phyloP scores from a whole-genome alignment of 2,797 vertebrate species.

The Pangasius krempfi region DNA sequence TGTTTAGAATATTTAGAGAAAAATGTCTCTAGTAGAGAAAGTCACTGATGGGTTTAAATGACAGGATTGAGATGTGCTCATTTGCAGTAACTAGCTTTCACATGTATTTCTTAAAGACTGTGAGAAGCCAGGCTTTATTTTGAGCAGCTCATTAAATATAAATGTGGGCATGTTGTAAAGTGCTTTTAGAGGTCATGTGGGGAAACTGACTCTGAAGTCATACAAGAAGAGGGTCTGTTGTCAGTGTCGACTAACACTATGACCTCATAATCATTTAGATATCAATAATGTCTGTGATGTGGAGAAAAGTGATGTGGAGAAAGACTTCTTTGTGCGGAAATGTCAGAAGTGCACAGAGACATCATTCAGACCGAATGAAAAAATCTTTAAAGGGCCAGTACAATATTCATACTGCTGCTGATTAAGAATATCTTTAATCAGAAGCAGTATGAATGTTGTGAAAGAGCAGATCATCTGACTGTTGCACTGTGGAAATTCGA shows the following conservation, averaged over 20 bases:
- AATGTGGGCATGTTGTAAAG: constrained; percentile 27
- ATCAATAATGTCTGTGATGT: constrained; percentile 15
- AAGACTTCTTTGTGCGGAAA: constrained; percentile 35
- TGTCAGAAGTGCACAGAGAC: constrained; percentile 19
- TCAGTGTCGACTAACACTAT: constrained; percentile 2
- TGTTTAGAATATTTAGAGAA: neutral
- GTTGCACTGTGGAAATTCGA: neutral
- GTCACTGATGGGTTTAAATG: neutral
- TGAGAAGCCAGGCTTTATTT: constrained; percentile 16
- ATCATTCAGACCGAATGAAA: constrained; percentile 1
- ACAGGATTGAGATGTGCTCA: neutral
- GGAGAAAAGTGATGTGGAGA: constrained; percentile 18
- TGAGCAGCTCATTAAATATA: constrained; percentile 38
- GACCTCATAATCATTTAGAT: constrained; percentile 29
- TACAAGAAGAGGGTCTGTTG: constrained; percentile 20
- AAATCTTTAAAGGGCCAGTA: neutral
- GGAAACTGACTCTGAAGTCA: constrained; percentile 21
- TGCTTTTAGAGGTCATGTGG: constrained; percentile 32
- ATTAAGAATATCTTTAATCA: neutral
- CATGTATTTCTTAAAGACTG: neutral
- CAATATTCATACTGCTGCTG: constrained; percentile 2
- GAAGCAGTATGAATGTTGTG: neutral
- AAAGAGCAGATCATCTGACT: neutral
- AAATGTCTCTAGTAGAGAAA: neutral
- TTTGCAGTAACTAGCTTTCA: neutral